Evolutionary conservation across 1,140 invertebrate species (phyloP).

Genomic region (Probaryconus sp.): DNA sequence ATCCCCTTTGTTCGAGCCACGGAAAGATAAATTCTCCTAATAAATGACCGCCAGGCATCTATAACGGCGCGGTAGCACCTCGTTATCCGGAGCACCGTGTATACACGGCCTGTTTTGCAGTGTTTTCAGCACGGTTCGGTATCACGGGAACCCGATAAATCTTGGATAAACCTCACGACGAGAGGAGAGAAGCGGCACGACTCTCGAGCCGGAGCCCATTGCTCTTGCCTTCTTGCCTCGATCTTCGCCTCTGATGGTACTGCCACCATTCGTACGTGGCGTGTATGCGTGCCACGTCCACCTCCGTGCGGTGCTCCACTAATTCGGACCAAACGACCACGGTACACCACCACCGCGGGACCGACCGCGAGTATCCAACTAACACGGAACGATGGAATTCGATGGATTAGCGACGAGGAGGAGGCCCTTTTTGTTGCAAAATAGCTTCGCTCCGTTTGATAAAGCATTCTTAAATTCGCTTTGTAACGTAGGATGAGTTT

Average conservation of each 20-base stretch:
- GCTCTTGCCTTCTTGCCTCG: constrained; percentile 35
- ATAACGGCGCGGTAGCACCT: constrained; percentile 74
- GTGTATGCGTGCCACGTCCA: constrained; percentile 17
- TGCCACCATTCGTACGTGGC: constrained; percentile 30
- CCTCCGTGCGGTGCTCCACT: constrained; percentile 29
- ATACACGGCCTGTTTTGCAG: constrained; percentile 71
- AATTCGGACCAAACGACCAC: constrained; percentile 34
- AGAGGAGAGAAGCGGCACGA: constrained; percentile 52
- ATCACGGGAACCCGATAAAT: constrained; percentile 76
- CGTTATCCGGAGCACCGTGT: constrained; percentile 73
- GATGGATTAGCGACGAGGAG: constrained; percentile 51
- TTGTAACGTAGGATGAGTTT: constrained; percentile 43
- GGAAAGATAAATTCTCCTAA: constrained; percentile 75
- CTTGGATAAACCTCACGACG: constrained; percentile 67
- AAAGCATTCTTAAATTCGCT: constrained; percentile 39
- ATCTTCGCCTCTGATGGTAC: constrained; percentile 47
- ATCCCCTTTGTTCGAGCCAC: constrained; percentile 72
- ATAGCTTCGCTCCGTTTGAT: constrained; percentile 38
- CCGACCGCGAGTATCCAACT: too few species aligned
- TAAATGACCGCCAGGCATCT: constrained; percentile 74
- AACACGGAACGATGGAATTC: constrained; percentile 53
- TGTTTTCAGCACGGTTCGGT: constrained; percentile 74
- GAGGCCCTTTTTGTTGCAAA: constrained; percentile 44
- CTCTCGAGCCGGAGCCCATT: constrained; percentile 47
- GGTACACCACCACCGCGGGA: too few species aligned